phyloP scores from a whole-genome alignment of 2,888 invertebrate genomes.

The Eurois occulta region DNA sequence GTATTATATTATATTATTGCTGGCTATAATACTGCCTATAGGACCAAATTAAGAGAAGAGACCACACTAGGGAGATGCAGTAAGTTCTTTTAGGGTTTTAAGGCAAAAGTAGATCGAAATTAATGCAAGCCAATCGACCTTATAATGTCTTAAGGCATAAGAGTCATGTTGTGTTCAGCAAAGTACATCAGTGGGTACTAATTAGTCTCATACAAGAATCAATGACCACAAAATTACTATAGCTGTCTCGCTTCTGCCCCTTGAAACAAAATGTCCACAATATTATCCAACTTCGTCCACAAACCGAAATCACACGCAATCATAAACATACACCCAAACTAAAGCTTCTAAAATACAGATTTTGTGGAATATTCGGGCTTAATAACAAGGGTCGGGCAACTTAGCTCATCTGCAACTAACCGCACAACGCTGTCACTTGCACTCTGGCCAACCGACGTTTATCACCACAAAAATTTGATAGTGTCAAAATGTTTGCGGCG shows the following conservation, averaged over 20 bases:
- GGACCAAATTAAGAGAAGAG: neutral
- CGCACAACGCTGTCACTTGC: slow-evolving; percentile 30
- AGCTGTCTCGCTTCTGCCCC: neutral
- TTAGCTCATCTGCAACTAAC: slow-evolving; percentile 36
- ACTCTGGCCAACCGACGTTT: slow-evolving; percentile 6
- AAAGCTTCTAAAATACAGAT: slow-evolving; percentile 35
- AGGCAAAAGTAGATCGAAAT: neutral
- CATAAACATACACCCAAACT: slow-evolving; percentile 24
- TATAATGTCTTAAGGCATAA: neutral
- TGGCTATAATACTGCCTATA: neutral
- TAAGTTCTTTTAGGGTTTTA: neutral
- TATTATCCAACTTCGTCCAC: neutral
- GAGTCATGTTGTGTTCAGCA: neutral
- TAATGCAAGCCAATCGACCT: neutral
- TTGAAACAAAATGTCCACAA: neutral
- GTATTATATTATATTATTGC: neutral
- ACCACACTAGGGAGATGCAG: neutral
- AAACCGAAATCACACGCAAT: neutral
- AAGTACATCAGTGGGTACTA: neutral
- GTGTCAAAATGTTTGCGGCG: neutral
- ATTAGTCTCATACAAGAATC: neutral
- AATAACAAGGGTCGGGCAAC: slow-evolving; percentile 14
- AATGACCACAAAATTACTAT: neutral
- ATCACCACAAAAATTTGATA: slow-evolving; percentile 12
- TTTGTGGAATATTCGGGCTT: slow-evolving; percentile 24